These are phyloP conservation scores for Nothocercus nigrocapillus DNA, from an alignment of 2,113 vertebrate species.

Conservation along the genomic window DNA sequence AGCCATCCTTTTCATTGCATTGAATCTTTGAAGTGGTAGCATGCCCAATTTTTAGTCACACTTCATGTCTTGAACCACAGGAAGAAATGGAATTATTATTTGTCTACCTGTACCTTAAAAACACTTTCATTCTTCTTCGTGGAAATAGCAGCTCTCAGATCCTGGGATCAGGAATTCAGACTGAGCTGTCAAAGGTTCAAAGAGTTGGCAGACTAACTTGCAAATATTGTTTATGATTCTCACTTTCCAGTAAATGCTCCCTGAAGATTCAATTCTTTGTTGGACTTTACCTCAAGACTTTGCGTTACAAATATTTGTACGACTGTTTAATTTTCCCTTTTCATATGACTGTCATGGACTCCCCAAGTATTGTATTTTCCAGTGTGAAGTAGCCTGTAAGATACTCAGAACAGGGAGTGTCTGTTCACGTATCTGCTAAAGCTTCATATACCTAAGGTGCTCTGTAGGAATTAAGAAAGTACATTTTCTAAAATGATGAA, in stretches of 20 bases:
- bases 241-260: neutral
- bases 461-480: conserved; percentile 46
- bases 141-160: neutral
- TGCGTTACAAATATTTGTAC: neutral
- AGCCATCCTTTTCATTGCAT: neutral
- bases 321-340: neutral
- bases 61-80: neutral
- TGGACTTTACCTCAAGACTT: neutral
- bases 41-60: neutral
- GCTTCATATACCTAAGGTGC: neutral
- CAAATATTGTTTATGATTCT: neutral
- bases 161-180: neutral
- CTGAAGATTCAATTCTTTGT: neutral
- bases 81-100: neutral
- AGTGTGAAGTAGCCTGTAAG: neutral
- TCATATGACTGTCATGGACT: neutral
- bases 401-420: neutral
- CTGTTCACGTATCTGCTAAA: neutral
- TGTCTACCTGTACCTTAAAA: neutral
- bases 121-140: neutral
- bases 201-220: neutral
- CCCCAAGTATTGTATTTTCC: neutral
- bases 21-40: neutral
- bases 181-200: neutral
- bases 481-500: conserved; percentile 49